These are phyloP conservation scores for Drosophila gunungcola DNA, from an alignment of 1,140 invertebrate genomes.

Conservation along the genomic window DNA sequence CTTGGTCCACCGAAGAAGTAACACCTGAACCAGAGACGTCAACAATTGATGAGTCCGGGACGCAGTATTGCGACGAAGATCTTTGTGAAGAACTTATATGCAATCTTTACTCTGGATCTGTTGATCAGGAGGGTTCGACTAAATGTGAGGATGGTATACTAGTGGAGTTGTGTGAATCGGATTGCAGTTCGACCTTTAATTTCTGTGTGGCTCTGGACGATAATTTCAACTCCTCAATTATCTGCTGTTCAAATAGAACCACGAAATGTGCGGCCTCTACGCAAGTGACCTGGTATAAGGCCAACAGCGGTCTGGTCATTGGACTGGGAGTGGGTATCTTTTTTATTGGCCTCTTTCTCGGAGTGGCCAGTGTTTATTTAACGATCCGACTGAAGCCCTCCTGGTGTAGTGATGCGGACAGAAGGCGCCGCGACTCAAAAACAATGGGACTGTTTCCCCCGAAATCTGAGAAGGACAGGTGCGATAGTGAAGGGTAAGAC, in stretches of 20 bases:
- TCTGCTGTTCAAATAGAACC: constrained; percentile 50
- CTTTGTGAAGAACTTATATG: constrained; percentile 3
- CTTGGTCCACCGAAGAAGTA: background rate
- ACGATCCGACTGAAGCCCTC: constrained; percentile 47
- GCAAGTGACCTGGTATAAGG: constrained; percentile 38
- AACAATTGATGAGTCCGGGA: background rate
- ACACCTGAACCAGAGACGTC: too few species aligned
- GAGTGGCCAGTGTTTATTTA: constrained; percentile 39
- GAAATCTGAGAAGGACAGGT: constrained; percentile 8
- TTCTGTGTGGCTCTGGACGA: constrained; percentile 42
- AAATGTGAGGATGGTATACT: background rate
- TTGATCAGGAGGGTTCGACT: background rate
- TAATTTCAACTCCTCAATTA: constrained; percentile 11
- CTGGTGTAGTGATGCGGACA: constrained; percentile 27
- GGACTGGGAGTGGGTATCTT: constrained; percentile 29
- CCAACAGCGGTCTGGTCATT: constrained; percentile 28
- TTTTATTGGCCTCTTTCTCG: constrained; percentile 35
- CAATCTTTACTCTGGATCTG: constrained; percentile 2
- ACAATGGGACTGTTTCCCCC: constrained; percentile 43
- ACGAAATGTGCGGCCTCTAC: constrained; percentile 3
- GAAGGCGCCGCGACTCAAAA: constrained; percentile 29
- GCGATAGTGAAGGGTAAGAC: constrained; percentile 17
- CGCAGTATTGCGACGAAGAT: background rate
- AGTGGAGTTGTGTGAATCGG: constrained; percentile 5
- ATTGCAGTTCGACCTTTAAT: constrained; percentile 27